Base-by-base conservation (phyloP, 2,113 vertebrate species). In the Felis chaus region DNA sequence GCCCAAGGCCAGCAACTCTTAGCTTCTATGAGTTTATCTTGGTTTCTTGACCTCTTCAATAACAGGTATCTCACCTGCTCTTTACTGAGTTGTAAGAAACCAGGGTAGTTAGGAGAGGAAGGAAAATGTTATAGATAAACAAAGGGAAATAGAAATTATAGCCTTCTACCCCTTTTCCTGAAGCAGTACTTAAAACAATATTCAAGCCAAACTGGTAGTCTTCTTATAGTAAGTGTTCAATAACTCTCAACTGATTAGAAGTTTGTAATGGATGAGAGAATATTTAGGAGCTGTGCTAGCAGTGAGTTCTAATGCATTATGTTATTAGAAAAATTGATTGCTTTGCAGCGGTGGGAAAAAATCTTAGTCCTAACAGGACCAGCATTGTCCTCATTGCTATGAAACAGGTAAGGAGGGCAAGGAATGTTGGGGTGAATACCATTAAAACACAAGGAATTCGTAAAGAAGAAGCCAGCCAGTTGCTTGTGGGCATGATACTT, bases 301-400 rank as follows among this genome's bases (percentile, higher is more conserved):
- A 57, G 10, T 84, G n/a, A 69, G 36, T 76, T 97, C 83, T 33
- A 0, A 81, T 61, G 55, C 29, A 50, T 74, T 61, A 94, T 96
- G 98, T 97, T 96, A 79, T 97, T 12, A 96, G 91, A 95, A 86
- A 31, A 98, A 92, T 27, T 95, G 83, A 91, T 95, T 95, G 82
- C 80, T 96, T 95, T 97, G 94, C 97, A 79, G 86, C 87, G 53
- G 89, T 71, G 96, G 90, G 91, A 81, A 97, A 95, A 79, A 57
- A 39, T 39, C 15, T 87, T 65, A 97, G 71, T 78, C 92, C 65
- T 97, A 76, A 86, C 29, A 68, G 61, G 91, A 87, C 61, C 97
- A 96, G 36, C 48, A 82, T 95, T 33, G 21, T 84, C 96, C 78
- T 68, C 79, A 89, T 95, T 98, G 91, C 96, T 96, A 98, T 96